Conservation (phyloP, 2,888 invertebrate species). For the Tromatobia lineatoria region DNA sequence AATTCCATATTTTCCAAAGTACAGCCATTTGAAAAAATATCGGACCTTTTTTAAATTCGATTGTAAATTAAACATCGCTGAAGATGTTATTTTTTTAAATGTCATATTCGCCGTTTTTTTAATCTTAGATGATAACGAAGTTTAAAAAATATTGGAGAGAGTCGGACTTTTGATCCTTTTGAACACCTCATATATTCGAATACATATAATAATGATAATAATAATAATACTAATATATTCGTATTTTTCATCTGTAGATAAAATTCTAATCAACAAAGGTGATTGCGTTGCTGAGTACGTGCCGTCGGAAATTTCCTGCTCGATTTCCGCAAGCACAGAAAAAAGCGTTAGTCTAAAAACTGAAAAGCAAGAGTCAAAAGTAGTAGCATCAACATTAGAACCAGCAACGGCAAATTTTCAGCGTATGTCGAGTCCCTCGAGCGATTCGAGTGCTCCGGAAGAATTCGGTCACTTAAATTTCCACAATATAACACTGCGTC, state of each 20-base stretch:
- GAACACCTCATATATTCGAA: no score
- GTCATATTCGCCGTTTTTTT: no score
- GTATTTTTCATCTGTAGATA: constrained; percentile 86
- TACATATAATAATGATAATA: no score
- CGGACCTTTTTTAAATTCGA: no score
- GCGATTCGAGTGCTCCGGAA: constrained; percentile 20
- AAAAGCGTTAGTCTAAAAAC: not conserved
- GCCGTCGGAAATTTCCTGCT: constrained; percentile 68
- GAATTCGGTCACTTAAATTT: constrained; percentile 31
- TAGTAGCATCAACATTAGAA: not conserved
- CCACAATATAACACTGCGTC: constrained; percentile 65
- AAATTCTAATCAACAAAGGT: constrained; percentile 88
- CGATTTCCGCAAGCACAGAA: constrained; percentile 15
- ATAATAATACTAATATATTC: not conserved
- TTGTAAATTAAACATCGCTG: no score
- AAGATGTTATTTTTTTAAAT: no score
- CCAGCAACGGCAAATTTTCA: not conserved
- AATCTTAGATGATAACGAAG: no score
- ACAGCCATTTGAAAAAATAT: no score
- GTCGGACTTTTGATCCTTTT: no score
- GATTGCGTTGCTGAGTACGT: constrained; percentile 88
- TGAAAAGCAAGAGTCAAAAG: not conserved
- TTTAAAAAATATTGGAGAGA: no score
- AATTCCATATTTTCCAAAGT: no score
- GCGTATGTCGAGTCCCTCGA: not conserved